Percentiles rank a stretch among this genome's conserved stretches.
Evolutionary conservation across 2,888 invertebrate genomes (phyloP).

Genomic region (Scaeva pyrastri): DNA sequence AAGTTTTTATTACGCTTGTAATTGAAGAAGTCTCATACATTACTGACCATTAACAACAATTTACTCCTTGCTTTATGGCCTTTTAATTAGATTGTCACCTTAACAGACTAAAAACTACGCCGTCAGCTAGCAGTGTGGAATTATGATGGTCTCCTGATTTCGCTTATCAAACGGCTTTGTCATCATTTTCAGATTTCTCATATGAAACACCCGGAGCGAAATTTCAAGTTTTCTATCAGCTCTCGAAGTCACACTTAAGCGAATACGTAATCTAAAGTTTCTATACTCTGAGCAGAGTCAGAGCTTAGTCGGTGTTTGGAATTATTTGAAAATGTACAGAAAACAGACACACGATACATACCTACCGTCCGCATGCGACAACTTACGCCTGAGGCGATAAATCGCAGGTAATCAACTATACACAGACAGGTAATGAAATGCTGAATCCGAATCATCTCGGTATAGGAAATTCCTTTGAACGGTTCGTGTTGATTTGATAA

Average conservation of each 20-base stretch:
- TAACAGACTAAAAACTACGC: constrained; percentile 31
- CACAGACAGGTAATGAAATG: constrained; percentile 46
- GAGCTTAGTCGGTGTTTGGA: constrained; percentile 19
- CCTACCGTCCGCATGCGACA: neutral
- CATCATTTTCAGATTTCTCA: constrained; percentile 37
- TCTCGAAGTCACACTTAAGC: neutral
- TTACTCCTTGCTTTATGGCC: neutral
- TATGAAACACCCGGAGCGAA: constrained; percentile 28
- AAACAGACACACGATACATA: neutral
- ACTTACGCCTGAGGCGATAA: constrained; percentile 51
- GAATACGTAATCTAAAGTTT: constrained; percentile 9
- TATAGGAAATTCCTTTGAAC: constrained; percentile 30
- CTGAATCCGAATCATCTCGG: constrained; percentile 3
- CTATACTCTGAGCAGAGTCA: neutral
- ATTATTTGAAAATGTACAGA: neutral
- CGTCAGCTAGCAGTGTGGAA: neutral
- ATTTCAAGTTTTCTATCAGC: constrained; percentile 50
- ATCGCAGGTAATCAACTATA: constrained; percentile 45
- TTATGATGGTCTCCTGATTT: neutral
- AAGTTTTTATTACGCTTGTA: constrained; percentile 1
- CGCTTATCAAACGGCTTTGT: constrained; percentile 9
- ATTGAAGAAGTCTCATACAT: neutral
- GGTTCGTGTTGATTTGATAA: constrained; percentile 50
- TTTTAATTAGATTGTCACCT: neutral
- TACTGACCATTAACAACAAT: neutral